Conservation (phyloP, 2,888 invertebrate species). For the Portevinia maculata region DNA sequence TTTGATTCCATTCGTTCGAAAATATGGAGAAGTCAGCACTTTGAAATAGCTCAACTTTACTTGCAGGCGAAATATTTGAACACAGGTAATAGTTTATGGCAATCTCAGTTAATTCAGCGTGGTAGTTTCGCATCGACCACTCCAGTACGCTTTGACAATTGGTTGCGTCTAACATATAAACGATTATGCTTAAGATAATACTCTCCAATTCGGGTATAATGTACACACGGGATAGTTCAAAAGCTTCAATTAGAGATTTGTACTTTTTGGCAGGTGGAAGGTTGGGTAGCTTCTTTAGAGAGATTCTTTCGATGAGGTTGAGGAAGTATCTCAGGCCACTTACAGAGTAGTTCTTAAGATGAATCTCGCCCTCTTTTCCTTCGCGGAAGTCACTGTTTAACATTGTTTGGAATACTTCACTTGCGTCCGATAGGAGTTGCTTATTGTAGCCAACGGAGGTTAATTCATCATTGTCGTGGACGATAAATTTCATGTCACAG, state of each 20-base stretch:
- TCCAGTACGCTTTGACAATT: slow-evolving; percentile 81
- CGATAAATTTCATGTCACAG: slow-evolving; percentile 80
- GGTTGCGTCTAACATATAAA: slow-evolving; percentile 78
- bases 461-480: slow-evolving; percentile 74
- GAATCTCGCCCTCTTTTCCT: slow-evolving; percentile 81
- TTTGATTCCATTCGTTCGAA: slow-evolving; percentile 82
- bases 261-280: slow-evolving; percentile 79
- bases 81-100: slow-evolving; percentile 82
- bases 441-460: slow-evolving; percentile 78
- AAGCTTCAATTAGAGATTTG: slow-evolving; percentile 80
- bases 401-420: slow-evolving; percentile 83
- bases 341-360: slow-evolving; percentile 80
- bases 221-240: slow-evolving; percentile 82
- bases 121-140: slow-evolving; percentile 82
- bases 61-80: slow-evolving; percentile 77
- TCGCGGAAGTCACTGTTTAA: slow-evolving; percentile 82
- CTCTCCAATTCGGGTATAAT: slow-evolving; percentile 81
- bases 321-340: slow-evolving; percentile 81
- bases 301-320: slow-evolving; percentile 79
- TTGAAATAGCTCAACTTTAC: slow-evolving; percentile 80
- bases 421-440: slow-evolving; percentile 79
- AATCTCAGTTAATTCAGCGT: slow-evolving; percentile 81
- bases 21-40: slow-evolving; percentile 80
- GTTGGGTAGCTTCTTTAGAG: slow-evolving; percentile 74
- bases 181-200: slow-evolving; percentile 78